Base-by-base conservation (phyloP, 2,888 invertebrate species). In the Caenorhabditis auriculariae region DNA sequence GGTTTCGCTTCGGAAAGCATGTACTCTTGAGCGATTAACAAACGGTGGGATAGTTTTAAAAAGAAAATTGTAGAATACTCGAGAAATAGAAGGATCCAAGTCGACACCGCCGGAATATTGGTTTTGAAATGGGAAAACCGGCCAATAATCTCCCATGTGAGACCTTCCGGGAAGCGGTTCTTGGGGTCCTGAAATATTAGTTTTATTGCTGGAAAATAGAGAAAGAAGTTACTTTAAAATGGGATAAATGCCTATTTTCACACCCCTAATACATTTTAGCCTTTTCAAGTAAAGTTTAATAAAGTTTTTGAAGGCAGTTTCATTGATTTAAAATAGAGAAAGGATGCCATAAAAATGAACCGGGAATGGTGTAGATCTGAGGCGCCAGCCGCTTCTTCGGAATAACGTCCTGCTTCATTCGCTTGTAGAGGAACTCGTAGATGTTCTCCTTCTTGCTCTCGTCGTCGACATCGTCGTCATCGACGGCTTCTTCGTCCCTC, bases 41-140 rank as follows among this genome's bases (percentile, higher is more conserved):
- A 45, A 27, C 15, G 24, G 23, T 24, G 15, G 7, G 15, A 7
- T 45, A 15, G 15, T 7, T 26, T 26, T 7, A 45, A 27, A 4
- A 50, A 21, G 21, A 12, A 32, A 26, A 19, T 17, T 53, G 37
- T 15, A 28, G 23, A 49, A 29, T 47, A 75, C 75, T 32, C 75
- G 58, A 46, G 74, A 72, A 41, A 67, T 74, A 2, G 74, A 66
- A 17, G 75, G 75, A 65, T 75, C 75, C 35, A 75, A 47, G 59
- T 75, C 75, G 7, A 75, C 42, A 35, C 74, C 75, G 21, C 74
- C 75, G 23, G 68, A 69, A 47, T 65, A 74, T 45, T 75, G 75
- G 53, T 71, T 74, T 29, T 68, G 64, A 41, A 75, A 75, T 21
- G 75, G 75, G 37, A 67, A 75, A 0, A 75, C 69, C 6, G 75